Evolutionary conservation across 2,888 invertebrate genomes (phyloP).

Genomic region (Amorpha juglandis): DNA sequence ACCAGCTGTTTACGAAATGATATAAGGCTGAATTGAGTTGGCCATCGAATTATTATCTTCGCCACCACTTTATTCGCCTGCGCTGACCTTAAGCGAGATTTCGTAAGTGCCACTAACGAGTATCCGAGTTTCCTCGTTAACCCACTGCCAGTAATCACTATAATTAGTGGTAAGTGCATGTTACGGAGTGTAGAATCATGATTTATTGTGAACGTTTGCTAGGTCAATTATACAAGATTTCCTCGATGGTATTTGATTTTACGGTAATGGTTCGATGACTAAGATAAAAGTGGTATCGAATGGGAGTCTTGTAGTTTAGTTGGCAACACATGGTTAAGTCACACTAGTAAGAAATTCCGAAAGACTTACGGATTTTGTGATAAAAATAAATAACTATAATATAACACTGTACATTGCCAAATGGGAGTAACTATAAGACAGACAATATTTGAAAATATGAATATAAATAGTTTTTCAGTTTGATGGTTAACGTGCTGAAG

Average conservation of each 20-base stretch:
- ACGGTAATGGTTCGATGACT: neutral
- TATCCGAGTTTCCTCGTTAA: constrained; percentile 11
- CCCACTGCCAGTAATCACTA: constrained; percentile 5
- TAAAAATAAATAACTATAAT: no score
- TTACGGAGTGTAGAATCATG: neutral
- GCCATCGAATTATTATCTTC: no score
- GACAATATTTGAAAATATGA: no score
- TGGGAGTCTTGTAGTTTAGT: neutral
- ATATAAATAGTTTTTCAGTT: no score
- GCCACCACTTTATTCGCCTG: neutral
- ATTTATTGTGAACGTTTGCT: constrained; percentile 4
- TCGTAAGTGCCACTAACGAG: constrained; percentile 11
- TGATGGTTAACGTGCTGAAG: no score
- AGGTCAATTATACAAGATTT: neutral
- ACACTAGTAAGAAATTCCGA: no score
- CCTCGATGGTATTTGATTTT: no score
- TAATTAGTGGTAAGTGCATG: constrained; percentile 10
- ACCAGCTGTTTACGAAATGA: no score
- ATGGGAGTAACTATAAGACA: no score
- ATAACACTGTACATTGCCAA: no score
- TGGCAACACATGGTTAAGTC: neutral
- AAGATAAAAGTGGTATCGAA: neutral
- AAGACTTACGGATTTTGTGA: no score
- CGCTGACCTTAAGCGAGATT: neutral
- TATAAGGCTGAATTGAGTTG: no score